These are phyloP conservation scores for Synanthedon formicaeformis DNA, from an alignment of 2,888 invertebrate genomes.

Conservation along the genomic window DNA sequence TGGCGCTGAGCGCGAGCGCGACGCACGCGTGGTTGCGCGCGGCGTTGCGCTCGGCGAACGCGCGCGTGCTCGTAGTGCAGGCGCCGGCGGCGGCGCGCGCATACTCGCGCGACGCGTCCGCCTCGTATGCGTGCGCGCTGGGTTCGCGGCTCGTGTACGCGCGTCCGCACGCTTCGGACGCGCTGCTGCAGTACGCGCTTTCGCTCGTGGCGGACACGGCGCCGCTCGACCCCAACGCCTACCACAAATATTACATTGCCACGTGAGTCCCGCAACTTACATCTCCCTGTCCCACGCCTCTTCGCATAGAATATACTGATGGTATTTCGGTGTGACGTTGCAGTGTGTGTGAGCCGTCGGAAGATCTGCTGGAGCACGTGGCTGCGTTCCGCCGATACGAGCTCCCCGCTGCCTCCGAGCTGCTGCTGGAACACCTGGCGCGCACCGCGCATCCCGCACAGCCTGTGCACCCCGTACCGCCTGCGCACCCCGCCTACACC, in stretches of 20 bases:
- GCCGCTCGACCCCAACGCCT: slow-evolving; percentile 14
- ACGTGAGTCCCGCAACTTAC: slow-evolving; percentile 25
- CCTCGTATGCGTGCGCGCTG: slow-evolving; percentile 32
- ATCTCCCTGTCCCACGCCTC: too few relatives aligned
- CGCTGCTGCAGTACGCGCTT: slow-evolving; percentile 36
- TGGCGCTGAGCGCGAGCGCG: slow-evolving; percentile 15
- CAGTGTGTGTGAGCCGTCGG: slow-evolving; percentile 17
- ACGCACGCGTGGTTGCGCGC: slow-evolving; percentile 26
- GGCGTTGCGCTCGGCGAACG: slow-evolving; percentile 11
- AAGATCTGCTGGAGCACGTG: slow-evolving; percentile 27
- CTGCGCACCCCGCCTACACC: background rate
- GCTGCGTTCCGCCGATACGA: slow-evolving; percentile 45
- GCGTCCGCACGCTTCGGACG: slow-evolving; percentile 34
- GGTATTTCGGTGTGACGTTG: background rate
- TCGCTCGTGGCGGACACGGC: slow-evolving; percentile 23
- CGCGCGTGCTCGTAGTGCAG: slow-evolving; percentile 41
- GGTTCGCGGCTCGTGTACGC: slow-evolving; percentile 24
- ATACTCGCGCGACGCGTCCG: background rate
- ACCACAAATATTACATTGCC: slow-evolving; percentile 42
- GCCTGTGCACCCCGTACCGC: background rate
- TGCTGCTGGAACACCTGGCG: slow-evolving; percentile 23
- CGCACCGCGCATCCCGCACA: slow-evolving; percentile 3
- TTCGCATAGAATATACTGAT: too few relatives aligned
- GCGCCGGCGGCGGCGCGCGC: slow-evolving; percentile 26
- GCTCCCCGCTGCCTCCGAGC: slow-evolving; percentile 28